Evolutionary conservation across 2,797 vertebrate species (phyloP).

Genomic region (Nasua narica): DNA sequence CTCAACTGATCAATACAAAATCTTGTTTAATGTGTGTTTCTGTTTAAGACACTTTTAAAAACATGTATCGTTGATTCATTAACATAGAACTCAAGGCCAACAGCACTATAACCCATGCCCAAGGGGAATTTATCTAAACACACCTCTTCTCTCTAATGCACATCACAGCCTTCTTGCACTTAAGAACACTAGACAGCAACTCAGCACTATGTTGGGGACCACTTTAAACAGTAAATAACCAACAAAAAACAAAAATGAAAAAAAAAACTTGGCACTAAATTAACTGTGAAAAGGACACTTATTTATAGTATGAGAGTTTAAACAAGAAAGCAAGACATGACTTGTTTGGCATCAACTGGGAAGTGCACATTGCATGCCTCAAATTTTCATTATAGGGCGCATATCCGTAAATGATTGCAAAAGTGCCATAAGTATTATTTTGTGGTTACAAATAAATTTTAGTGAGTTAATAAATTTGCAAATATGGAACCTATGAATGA

Average conservation of each 20-base stretch:
- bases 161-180: not conserved
- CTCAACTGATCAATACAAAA: not conserved
- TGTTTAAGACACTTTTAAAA: not conserved
- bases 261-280: not conserved
- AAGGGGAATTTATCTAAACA: not conserved
- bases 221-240: not conserved
- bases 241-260: not conserved
- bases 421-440: not conserved
- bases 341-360: not conserved
- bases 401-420: not conserved
- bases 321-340: not conserved
- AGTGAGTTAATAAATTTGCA: not conserved
- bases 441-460: not conserved
- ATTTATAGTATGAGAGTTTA: not conserved
- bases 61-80: not conserved
- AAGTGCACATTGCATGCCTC: not conserved
- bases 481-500: not conserved
- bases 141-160: not conserved
- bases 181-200: not conserved
- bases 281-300: not conserved
- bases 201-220: not conserved
- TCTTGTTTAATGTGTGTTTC: not conserved
- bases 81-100: not conserved
- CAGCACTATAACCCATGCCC: not conserved
- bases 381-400: not conserved